Evolutionary conservation across 2,797 vertebrate species (phyloP).

Genomic region (Thalassophryne amazonica): DNA sequence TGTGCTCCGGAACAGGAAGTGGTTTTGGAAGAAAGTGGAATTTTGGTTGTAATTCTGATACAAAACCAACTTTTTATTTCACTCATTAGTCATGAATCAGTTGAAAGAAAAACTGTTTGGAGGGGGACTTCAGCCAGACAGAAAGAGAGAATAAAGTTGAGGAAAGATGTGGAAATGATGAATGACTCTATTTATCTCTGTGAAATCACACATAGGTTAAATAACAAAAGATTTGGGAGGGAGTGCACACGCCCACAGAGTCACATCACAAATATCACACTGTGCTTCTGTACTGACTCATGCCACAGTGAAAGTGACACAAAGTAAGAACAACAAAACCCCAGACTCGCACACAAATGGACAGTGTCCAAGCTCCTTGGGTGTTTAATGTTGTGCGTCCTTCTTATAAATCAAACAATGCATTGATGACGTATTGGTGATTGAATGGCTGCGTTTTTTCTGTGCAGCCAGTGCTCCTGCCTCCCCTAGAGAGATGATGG

Average conservation of each 20-base stretch:
- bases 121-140: constrained; percentile 2
- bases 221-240: constrained; percentile 9
- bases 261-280: neutral
- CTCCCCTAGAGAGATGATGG: constrained; percentile 97
- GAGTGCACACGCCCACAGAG: neutral
- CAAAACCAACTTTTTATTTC: too few relatives aligned
- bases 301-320: neutral
- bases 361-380: constrained; percentile 5
- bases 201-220: constrained; percentile 20
- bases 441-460: constrained; percentile 18
- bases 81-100: neutral
- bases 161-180: neutral
- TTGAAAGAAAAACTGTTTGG: neutral
- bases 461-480: constrained; percentile 91
- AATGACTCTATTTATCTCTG: constrained; percentile 36
- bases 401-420: neutral
- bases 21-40: too few relatives aligned
- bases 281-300: neutral
- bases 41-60: too few relatives aligned
- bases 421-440: constrained; percentile 13
- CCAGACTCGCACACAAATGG: neutral
- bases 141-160: neutral
- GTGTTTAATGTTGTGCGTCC: neutral
- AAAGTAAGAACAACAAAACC: constrained; percentile 9
- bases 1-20: too few relatives aligned